Evolutionary conservation across 1,140 invertebrate genomes (phyloP).

Genomic region (Diprion similis): DNA sequence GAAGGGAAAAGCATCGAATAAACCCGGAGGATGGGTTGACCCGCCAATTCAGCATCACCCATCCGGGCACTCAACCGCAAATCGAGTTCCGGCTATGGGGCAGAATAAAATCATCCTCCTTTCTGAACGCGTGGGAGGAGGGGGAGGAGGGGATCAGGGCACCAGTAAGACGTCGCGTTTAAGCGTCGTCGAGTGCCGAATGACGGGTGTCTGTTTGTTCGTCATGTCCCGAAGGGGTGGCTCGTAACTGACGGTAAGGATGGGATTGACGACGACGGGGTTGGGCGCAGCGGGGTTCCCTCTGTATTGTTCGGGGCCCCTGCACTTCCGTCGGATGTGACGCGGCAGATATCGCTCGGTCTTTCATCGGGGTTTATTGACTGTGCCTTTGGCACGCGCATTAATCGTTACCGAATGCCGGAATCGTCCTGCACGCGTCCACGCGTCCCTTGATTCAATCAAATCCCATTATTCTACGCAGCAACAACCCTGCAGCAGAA

Average conservation of each 20-base stretch:
- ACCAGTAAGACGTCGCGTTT: slow-evolving; percentile 53
- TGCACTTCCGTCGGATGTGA: slow-evolving; percentile 42
- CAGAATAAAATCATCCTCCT: slow-evolving; percentile 49
- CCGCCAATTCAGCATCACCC: slow-evolving; percentile 54
- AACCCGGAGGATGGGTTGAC: slow-evolving; percentile 33
- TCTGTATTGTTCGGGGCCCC: too few species aligned
- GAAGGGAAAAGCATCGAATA: not conserved
- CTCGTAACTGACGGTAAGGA: not conserved
- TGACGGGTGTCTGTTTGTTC: slow-evolving; percentile 34
- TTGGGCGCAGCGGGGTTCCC: not conserved
- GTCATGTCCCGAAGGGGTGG: slow-evolving; percentile 22
- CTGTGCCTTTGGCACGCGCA: not conserved
- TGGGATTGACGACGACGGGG: not conserved
- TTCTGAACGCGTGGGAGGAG: slow-evolving; percentile 35
- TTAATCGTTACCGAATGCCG: not conserved
- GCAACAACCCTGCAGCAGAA: too few species aligned
- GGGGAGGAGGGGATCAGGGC: slow-evolving; percentile 30
- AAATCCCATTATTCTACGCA: not conserved
- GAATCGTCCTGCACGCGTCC: too few species aligned
- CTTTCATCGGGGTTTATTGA: slow-evolving; percentile 7
- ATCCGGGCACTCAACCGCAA: slow-evolving; percentile 52
- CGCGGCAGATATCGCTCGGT: slow-evolving; percentile 35
- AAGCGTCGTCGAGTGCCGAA: slow-evolving; percentile 35
- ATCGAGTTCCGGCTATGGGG: slow-evolving; percentile 49
- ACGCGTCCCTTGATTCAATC: not conserved